Evolutionary conservation across 2,113 vertebrate species (phyloP).

Genomic region (Catharus fuscescens): DNA sequence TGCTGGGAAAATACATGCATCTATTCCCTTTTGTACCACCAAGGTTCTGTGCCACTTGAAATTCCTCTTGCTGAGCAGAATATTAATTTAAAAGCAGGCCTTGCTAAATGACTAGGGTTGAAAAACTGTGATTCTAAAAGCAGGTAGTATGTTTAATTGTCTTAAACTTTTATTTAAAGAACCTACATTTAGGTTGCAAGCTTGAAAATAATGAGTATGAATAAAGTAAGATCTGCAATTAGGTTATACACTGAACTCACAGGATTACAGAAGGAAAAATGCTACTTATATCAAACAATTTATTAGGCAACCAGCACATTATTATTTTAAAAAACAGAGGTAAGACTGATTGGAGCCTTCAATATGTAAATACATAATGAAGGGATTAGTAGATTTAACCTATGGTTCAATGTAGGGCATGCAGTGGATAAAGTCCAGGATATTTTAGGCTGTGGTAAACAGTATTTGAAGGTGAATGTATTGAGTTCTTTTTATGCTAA

Average conservation of each 20-base stretch:
- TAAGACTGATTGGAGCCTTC: constrained; percentile 44
- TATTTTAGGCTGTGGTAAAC: constrained; percentile 1
- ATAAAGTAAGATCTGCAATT: neutral
- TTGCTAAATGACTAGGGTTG: neutral
- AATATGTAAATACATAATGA: constrained; percentile 2
- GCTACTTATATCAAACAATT: neutral
- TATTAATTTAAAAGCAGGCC: neutral
- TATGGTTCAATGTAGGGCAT: neutral
- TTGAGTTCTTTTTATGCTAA: neutral
- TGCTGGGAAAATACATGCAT: neutral
- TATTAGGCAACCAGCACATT: constrained; percentile 9
- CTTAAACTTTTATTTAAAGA: neutral
- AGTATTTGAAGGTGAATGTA: neutral
- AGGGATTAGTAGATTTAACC: constrained; percentile 23
- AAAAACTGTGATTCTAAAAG: neutral
- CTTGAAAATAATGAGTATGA: neutral
- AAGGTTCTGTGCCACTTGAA: neutral
- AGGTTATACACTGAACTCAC: neutral
- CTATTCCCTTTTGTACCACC: neutral
- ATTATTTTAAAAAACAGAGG: constrained; percentile 47
- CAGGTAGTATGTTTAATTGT: neutral
- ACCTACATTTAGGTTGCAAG: neutral
- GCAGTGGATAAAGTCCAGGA: neutral
- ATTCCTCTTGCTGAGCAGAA: neutral
- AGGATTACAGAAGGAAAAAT: neutral